Evolutionary conservation across 2,113 vertebrate genomes (phyloP), one percentile per base, ranked within the genome.

Genomic region (Pollimyrus isidori): DNA sequence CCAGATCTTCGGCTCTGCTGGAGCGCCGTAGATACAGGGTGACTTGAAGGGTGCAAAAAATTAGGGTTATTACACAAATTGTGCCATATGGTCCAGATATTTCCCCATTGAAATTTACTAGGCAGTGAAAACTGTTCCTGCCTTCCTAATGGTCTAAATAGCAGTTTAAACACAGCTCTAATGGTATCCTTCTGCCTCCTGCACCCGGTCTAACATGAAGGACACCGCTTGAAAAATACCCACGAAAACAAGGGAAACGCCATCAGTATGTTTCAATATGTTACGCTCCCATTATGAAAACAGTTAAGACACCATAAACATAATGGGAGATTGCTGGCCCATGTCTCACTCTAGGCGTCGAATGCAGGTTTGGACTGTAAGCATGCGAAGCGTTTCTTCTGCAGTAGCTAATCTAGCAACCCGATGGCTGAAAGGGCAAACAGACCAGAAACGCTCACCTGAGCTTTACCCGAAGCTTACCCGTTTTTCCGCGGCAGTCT

Each of bases 21-120:
- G 97, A 97, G 96, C n/a, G 93, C 96, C 94, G 94, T 95, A 96
- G 96, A 97, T 91, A 94, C 94, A 96, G 96, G 95, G 95, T 96
- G 97, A 98, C 97, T 97, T 99, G 98, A 99, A 99, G 97, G 98
- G 98, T 99, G 98, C 97, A 98, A 95, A 97, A 98, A 99, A 99
- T 99, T 99, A 99, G 99, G 98, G 98, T 99, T 99, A 99, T 99
- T 99, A 99, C 97, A 99, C 98, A 99, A 99, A 99, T 99, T 97
- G 98, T 99, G 98, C 98, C 98, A 99, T 99, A 99, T 99, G 98
- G 98, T 99, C 97, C 97, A 98, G 99, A 99, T 99, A 99, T 99
- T 99, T 99, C 98, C 98, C 97, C 97, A 98, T 97, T 97, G 98
- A 98, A 99, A 99, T 99, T 96, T 99, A 98, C 98, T 98, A 99